A percentile compares a stretch with the other conserved stretches of the same genome.
These are phyloP conservation scores for Torymus tubicola DNA, from an alignment of 2,888 invertebrate species.

Conservation along the genomic window DNA sequence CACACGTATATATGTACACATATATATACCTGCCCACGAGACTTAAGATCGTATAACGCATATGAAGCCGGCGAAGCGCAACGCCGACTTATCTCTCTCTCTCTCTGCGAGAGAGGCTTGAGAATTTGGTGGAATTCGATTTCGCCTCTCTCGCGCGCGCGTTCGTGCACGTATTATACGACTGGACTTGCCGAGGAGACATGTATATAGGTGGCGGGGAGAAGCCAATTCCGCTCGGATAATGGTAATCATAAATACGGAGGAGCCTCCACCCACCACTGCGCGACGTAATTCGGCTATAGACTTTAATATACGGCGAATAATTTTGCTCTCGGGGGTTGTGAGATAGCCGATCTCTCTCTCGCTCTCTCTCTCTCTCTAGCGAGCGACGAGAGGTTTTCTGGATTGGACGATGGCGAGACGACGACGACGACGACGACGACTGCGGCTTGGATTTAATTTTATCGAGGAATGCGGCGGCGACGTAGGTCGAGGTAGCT, in stretches of 20 bases:
- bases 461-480: slow-evolving; percentile 20
- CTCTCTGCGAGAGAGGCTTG: slow-evolving; percentile 7
- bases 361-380: background rate
- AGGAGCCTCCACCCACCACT: background rate
- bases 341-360: background rate
- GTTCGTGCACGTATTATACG: background rate
- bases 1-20: background rate
- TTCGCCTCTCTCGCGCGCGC: slow-evolving; percentile 21
- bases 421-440: too few relatives aligned
- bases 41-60: slow-evolving; percentile 6
- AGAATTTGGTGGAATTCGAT: slow-evolving; percentile 54
- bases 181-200: background rate
- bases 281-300: slow-evolving; percentile 49
- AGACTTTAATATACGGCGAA: slow-evolving; percentile 57
- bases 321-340: slow-evolving; percentile 45
- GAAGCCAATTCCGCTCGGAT: slow-evolving; percentile 60
- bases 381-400: background rate
- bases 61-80: background rate
- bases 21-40: background rate
- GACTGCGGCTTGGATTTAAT: slow-evolving; percentile 16
- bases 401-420: background rate
- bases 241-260: slow-evolving; percentile 62
- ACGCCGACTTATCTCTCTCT: slow-evolving; percentile 28
- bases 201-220: slow-evolving; percentile 49
- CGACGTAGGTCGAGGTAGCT: too few relatives aligned